Evolutionary conservation across 2,888 invertebrate species (phyloP).

Genomic region (Myathropa florea): DNA sequence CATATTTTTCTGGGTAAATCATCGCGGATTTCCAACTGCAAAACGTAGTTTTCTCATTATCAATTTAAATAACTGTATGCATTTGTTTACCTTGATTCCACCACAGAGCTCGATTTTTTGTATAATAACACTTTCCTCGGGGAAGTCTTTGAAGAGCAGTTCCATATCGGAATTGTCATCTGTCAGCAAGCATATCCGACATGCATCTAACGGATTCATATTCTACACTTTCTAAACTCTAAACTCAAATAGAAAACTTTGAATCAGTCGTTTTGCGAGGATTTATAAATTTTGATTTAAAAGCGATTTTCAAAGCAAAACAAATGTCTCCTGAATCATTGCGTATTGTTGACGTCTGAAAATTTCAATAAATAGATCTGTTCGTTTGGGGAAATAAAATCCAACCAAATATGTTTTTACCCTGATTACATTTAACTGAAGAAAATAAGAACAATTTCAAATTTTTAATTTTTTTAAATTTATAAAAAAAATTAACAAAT

Average conservation of each 20-base stretch:
- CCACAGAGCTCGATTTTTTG: slow-evolving; percentile 78
- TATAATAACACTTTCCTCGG: slow-evolving; percentile 74
- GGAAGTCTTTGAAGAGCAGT: slow-evolving; percentile 72
- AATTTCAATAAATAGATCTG: not conserved
- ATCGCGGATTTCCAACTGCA: slow-evolving; percentile 75
- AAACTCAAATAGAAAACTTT: not conserved
- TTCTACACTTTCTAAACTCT: not conserved
- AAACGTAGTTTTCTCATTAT: not conserved
- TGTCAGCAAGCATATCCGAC: slow-evolving; percentile 77
- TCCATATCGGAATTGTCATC: slow-evolving; percentile 73
- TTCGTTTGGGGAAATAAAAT: not conserved
- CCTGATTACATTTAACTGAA: not conserved
- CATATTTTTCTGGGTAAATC: slow-evolving; percentile 78
- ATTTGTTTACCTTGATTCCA: slow-evolving; percentile 75
- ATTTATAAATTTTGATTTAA: not conserved
- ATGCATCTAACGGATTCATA: slow-evolving; percentile 72
- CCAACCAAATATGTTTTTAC: not conserved
- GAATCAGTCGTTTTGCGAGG: not conserved
- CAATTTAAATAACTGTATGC: not conserved
- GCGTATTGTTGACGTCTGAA: not conserved
- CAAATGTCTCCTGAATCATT: not conserved
- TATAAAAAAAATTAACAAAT: no score
- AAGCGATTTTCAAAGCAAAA: not conserved
- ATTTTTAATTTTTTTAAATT: no score
- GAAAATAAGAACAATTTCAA: no score